phyloP scores from a whole-genome alignment of 2,888 invertebrate genomes.

The Linnaemya vulpina region DNA sequence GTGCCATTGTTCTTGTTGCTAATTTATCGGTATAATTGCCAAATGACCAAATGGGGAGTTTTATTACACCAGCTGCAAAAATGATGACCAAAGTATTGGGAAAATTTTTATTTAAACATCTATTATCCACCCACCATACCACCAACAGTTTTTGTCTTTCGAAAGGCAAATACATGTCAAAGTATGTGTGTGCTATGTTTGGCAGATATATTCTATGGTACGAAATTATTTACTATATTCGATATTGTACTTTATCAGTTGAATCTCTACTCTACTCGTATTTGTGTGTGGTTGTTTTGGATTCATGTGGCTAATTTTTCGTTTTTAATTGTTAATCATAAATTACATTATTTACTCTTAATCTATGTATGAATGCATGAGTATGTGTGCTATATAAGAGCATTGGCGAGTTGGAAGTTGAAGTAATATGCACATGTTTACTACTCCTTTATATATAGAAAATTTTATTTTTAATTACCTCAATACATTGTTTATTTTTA shows the following conservation, averaged over 20 bases:
- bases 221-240: conserved; percentile 54
- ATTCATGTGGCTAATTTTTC: conserved; percentile 76
- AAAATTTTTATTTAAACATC: conserved; percentile 51
- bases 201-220: not conserved
- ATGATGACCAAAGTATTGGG: conserved; percentile 78
- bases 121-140: conserved; percentile 26
- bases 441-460: not conserved
- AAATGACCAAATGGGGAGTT: conserved; percentile 82
- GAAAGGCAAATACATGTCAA: not conserved
- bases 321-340: conserved; percentile 82
- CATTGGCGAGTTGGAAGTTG: not conserved
- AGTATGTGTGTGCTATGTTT: not conserved
- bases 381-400: conserved; percentile 2
- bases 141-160: conserved; percentile 17
- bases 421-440: not conserved
- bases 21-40: conserved; percentile 83
- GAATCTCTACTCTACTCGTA: conserved; percentile 22
- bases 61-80: conserved; percentile 80
- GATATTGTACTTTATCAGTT: conserved; percentile 47
- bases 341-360: conserved; percentile 78
- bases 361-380: conserved; percentile 37
- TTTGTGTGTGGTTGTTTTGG: conserved; percentile 62
- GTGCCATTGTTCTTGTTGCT: conserved; percentile 77
- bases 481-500: not conserved
- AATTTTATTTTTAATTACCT: not conserved